These are phyloP conservation scores for Mylabris sibirica DNA, from an alignment of 2,888 invertebrate species.

Conservation along the genomic window DNA sequence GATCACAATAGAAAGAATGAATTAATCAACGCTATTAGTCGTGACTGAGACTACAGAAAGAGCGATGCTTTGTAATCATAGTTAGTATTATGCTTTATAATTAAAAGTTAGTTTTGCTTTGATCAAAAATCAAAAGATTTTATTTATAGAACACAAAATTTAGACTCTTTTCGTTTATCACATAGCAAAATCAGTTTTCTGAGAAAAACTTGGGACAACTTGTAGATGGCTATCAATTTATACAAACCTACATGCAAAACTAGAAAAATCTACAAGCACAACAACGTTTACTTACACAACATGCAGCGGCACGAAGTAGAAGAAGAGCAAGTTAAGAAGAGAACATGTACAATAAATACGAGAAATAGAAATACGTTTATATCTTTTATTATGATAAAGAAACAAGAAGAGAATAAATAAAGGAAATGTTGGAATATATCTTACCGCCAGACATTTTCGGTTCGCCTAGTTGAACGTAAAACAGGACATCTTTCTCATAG, in stretches of 20 bases:
- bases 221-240: not conserved
- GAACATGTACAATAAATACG: conserved; percentile 33
- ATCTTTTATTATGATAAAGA: conserved; percentile 37
- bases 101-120: too few species aligned
- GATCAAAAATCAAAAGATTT: too few species aligned
- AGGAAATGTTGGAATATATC: conserved; percentile 43
- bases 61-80: too few species aligned
- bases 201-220: not conserved
- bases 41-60: too few species aligned
- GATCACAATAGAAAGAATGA: too few species aligned
- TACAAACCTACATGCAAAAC: not conserved
- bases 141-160: too few species aligned
- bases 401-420: conserved; percentile 37
- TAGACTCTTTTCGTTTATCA: too few species aligned
- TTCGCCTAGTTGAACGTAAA: conserved; percentile 90
- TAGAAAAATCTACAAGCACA: conserved; percentile 10
- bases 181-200: too few species aligned
- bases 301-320: conserved; percentile 57
- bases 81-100: too few species aligned
- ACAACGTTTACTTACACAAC: conserved; percentile 58
- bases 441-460: conserved; percentile 90
- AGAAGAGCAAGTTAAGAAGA: conserved; percentile 52
- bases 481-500: conserved; percentile 94
- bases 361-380: conserved; percentile 22
- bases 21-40: too few species aligned